A percentile compares a stretch with the other conserved stretches of the same genome.
phyloP scores from a whole-genome alignment of 2,888 invertebrate genomes.

The Tuberolachnus salignus region DNA sequence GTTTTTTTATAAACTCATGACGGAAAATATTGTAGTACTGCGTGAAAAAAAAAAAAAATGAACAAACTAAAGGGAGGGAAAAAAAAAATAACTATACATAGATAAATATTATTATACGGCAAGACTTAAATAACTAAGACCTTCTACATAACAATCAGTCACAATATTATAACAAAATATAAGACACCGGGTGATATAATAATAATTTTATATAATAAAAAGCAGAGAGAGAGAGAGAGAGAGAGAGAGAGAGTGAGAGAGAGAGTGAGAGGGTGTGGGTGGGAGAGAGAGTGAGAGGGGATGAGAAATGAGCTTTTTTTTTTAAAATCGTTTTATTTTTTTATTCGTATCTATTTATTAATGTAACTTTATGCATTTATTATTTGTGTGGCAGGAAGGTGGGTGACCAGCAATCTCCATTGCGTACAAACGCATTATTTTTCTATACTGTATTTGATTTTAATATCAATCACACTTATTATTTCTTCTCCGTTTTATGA shows the following conservation, averaged over 20 bases:
- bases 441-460: background rate
- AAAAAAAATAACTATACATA: conserved; percentile 21
- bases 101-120: conserved; percentile 42
- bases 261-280: background rate
- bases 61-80: background rate
- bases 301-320: too few species aligned
- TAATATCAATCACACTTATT: conserved; percentile 8
- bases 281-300: background rate
- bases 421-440: conserved; percentile 26
- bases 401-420: conserved; percentile 40
- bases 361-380: too few species aligned
- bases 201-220: conserved; percentile 4
- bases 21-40: background rate
- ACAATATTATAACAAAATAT: conserved; percentile 54
- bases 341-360: too few species aligned
- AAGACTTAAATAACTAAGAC: conserved; percentile 49
- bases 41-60: conserved; percentile 4
- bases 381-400: background rate
- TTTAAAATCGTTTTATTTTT: too few species aligned
- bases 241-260: too few species aligned
- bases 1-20: too few species aligned
- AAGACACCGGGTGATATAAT: conserved; percentile 52
- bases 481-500: conserved; percentile 11
- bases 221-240: conserved; percentile 22
- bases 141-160: conserved; percentile 56